These are phyloP conservation scores for Mystacornis crossleyi DNA, from an alignment of 2,113 vertebrate genomes.

Conservation along the genomic window DNA sequence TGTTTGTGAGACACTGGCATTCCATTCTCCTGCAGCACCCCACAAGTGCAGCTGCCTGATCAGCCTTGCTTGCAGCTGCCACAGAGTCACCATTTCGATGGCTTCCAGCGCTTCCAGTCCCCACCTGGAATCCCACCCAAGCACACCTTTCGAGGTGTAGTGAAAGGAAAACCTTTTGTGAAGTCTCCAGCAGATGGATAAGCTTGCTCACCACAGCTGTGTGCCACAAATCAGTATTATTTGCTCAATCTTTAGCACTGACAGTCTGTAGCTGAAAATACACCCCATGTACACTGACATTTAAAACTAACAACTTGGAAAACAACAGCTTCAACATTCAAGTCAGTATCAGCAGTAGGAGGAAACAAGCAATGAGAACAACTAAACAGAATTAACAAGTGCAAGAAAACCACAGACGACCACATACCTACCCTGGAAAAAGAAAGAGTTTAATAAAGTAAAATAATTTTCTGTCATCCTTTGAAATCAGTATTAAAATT, in stretches of 20 bases:
- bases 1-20: not conserved
- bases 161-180: not conserved
- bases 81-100: fast-evolving
- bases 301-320: not conserved
- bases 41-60: not conserved
- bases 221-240: not conserved
- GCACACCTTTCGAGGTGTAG: not conserved
- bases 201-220: not conserved
- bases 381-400: not conserved
- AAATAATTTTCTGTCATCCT: not conserved
- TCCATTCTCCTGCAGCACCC: not conserved
- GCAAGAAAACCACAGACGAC: not conserved
- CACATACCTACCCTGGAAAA: not conserved
- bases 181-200: not conserved
- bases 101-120: not conserved
- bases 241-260: not conserved
- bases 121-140: not conserved
- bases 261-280: not conserved
- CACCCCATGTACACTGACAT: fast-evolving
- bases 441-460: not conserved
- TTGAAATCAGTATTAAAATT: not conserved
- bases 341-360: not conserved
- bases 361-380: not conserved
- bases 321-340: not conserved
- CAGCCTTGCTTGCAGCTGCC: not conserved